Evolutionary conservation across 2,797 vertebrate species (phyloP), one percentile per base, ranked within the genome.

Genomic region (Chloroceryle inda): DNA sequence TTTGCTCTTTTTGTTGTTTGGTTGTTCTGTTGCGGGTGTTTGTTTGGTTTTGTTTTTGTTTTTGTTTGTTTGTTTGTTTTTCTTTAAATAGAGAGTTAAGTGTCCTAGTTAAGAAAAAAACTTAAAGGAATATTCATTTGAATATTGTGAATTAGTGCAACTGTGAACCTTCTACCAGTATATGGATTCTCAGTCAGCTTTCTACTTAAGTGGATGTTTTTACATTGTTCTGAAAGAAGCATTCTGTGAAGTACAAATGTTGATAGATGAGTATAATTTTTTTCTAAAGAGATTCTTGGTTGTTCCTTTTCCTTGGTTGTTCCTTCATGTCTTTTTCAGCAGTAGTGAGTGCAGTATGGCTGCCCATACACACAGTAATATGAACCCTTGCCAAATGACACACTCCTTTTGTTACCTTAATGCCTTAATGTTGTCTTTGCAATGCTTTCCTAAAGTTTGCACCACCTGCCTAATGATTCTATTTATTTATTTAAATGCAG

Each of bases 401-500:
- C 2, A 3, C 0, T 42, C 68, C 26, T 59, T 50, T 18, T 74
- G 4, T 31, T 67, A 26, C 45, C 31, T 37, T 37, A 37, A 27
- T 82, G 40, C 29, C 50, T 81, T 73, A 35, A 13, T 66, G 50
- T 21, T 42, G 5, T 29, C 6, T 9, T 31, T 59, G n/a, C n/a
- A 27, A 3, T 8, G 24, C 59, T 56, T 67, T 79, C 37, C 42
- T 61, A 5, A 71, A 79, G 33, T 38, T 9, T 55, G 24, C 4
- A 68, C 24, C 2, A 0, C 8, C 5, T 73, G 18, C 33, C 15
- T 52, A 38, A 6, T 62, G 24, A 44, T 37, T n/a, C 10, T 27
- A 10, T 31, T 69, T 82, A 44, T 29, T 11, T 14, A 21, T 33
- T 45, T 23, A n/a, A 92, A 69, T 40, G 10, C 90, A 99, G 99